These are phyloP conservation scores for Indicator maculatus DNA, from an alignment of 2,113 vertebrate genomes.

Conservation along the genomic window DNA sequence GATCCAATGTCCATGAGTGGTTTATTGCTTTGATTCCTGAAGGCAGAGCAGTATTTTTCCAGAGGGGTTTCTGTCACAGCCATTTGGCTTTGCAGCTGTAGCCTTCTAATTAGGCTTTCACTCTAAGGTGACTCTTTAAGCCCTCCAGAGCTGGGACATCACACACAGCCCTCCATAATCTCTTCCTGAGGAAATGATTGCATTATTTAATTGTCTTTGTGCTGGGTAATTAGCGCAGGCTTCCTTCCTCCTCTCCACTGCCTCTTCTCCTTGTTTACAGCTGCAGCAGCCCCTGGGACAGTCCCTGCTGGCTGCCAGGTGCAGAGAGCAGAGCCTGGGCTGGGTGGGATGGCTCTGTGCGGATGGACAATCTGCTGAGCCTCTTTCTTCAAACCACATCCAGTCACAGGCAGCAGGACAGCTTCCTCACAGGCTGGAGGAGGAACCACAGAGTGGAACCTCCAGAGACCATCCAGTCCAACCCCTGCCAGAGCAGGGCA, in stretches of 20 bases:
- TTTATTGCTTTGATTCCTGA: not conserved
- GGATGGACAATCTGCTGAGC: not conserved
- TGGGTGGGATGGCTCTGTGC: not conserved
- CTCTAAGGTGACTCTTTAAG: constrained; percentile 25
- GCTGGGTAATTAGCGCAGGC: not conserved
- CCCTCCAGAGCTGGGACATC: not conserved
- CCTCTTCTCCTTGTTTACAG: not conserved
- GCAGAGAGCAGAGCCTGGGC: not conserved
- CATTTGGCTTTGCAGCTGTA: not conserved
- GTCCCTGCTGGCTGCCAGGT: not conserved
- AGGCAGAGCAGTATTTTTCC: constrained; percentile 33
- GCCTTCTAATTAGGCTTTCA: constrained; percentile 19
- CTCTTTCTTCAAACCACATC: not conserved
- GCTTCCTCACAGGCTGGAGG: not conserved
- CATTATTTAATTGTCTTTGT: not conserved
- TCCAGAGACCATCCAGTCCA: too few species aligned
- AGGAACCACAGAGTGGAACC: not conserved
- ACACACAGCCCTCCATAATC: constrained; percentile 25
- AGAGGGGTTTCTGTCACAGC: not conserved
- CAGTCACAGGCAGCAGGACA: not conserved
- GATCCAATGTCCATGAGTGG: not conserved
- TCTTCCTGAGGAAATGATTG: constrained; percentile 47
- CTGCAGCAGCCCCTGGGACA: not conserved
- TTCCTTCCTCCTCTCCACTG: not conserved
- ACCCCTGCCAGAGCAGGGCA: too few species aligned